Evolutionary conservation across 2,888 invertebrate species (phyloP), one percentile per base, ranked within the genome.

Genomic region (Zeuzera pyrina): DNA sequence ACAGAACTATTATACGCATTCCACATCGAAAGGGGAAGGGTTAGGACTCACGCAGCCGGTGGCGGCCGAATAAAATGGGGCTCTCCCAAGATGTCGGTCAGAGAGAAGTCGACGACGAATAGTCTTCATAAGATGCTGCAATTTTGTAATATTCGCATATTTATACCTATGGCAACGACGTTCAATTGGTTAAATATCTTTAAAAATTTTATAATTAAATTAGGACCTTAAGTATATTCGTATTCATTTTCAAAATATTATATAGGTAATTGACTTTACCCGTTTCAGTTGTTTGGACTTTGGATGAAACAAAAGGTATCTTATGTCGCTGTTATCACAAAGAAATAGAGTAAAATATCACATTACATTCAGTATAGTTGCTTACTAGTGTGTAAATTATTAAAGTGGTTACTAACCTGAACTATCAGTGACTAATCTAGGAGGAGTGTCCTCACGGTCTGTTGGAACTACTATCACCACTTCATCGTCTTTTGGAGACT

Each of bases 111-210:
- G 88, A 88, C 74, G 88, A 88, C 67, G 88, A 88, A 85, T 87
- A 88, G 81, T 88, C 88, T 85, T 88, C 88, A 85, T 85, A 88
- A 77, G 88, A 88, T 84, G 88, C 88, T 88, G 88, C 85, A 88
- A 87, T 76, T 78, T 78, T 79, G 77, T 78, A 79, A 79, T 64
- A 79, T 77, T 78, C 74, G 64, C 74, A 79, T 74, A 78, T 76
- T 79, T 79, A 79, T 72, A 79, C 79, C 78, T 79, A 79, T 69
- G 71, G 77, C 76, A 78, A 78, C 52, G 74, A 77, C 53, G 71
- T 66, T 60, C 43, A 69, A 74, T 72, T 62, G 69, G 69, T 77
- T 77, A 73, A 6, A 19, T 19, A 19, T 19, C 19, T 19, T 6
- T 19, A 6, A 19, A 19, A 19, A 19, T 19, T n/a, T n/a, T n/a